Evolutionary conservation across 2,888 invertebrate genomes (phyloP), one percentile per base, ranked within the genome.

Genomic region (Lasioglossum villosulum): DNA sequence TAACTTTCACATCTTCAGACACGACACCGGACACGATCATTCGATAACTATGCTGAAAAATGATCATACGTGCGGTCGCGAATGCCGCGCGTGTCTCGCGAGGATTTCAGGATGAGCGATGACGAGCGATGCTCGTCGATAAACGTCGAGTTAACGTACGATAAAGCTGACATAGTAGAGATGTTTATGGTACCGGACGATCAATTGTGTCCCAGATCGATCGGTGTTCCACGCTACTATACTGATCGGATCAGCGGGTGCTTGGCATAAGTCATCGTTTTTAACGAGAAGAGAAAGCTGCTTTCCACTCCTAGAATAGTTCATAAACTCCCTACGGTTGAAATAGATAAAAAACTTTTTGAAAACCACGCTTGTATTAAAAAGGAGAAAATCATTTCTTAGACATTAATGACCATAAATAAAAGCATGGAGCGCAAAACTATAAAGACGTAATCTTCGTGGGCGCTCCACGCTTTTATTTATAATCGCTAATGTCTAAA

Each of bases 41-140:
- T 85, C 89, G 89, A 89, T 89, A 90, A 85, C 86, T 82, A 78
- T 80, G 72, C 30, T 89, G 88, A 89, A 90, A 89, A 90, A 89
- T 89, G 89, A 90, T 85, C 82, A 74, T 78, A 79, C 78, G 78
- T 71, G 83, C 89, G 75, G 76, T 66, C 84, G 82, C 80, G 86
- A 79, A 86, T 86, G 80, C 86, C 82, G 48, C 75, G 75, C 90
- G 80, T 83, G 88, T 88, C 88, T 88, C 83, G 66, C 72, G 79
- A 84, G 76, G 84, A 85, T 83, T 82, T 86, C 82, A 56, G 82
- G 83, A 90, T 88, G 89, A 89, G 77, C 90, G 90, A 89, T 88
- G 89, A 85, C 80, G 82, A 80, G 82, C 80, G 86, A 81, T 81
- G 82, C 78, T 74, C 86, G 83, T 80, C 78, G 87, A 84, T 81